Conservation (phyloP, 2,888 invertebrate species). For the Pammene aurita region DNA sequence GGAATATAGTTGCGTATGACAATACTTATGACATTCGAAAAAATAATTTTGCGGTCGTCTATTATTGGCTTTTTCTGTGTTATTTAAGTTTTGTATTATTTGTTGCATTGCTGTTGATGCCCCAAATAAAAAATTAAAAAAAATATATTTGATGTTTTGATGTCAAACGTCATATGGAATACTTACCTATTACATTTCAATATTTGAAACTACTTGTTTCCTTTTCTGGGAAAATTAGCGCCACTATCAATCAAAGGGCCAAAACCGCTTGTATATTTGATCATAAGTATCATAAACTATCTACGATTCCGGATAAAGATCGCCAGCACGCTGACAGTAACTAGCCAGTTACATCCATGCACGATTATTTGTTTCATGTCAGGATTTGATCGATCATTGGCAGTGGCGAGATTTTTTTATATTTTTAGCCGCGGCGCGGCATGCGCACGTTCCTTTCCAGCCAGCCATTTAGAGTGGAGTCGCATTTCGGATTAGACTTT, state of each 20-base stretch:
- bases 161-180: no score
- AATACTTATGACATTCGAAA: no score
- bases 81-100: no score
- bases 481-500: background rate
- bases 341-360: constrained; percentile 51
- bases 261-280: background rate
- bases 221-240: background rate
- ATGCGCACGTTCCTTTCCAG: constrained; percentile 45
- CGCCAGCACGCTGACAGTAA: constrained; percentile 31
- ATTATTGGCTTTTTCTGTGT: no score
- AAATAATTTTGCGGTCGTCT: no score
- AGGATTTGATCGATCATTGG: constrained; percentile 77
- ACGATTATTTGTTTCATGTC: constrained; percentile 80
- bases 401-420: constrained; percentile 62
- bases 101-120: no score
- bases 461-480: constrained; percentile 44
- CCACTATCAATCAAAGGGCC: constrained; percentile 1
- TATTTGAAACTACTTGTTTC: no score
- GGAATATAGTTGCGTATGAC: no score
- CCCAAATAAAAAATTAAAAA: no score
- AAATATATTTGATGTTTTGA: no score
- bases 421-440: constrained; percentile 56
- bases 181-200: no score
- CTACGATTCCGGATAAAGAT: constrained; percentile 36
- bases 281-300: constrained; percentile 15